Evolutionary conservation across 1,140 invertebrate species (phyloP), one percentile per base, ranked within the genome.

Genomic region (Drosophila pachea): DNA sequence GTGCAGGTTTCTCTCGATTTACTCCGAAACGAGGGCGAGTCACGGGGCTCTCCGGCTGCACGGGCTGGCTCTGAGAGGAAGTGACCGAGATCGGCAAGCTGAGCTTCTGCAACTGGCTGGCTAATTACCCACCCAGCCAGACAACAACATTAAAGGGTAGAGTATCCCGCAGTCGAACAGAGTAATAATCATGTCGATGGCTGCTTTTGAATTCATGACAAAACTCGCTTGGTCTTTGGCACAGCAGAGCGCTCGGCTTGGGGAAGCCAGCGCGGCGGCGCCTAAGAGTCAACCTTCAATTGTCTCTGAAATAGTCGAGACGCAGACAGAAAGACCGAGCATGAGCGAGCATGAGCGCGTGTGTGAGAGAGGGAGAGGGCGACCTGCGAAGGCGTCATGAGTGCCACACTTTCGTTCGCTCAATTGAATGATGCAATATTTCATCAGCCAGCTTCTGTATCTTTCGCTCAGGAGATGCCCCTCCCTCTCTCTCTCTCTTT

Each of bases 381-480:
- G 49, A 45, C 2, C 53, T 53, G 40, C 43, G 49, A 42, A 49
- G 60, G 42, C 55, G 67, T 59, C 60, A 68, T 62, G 52, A 47
- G 55, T 63, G 50, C 81, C 76, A 76, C 79, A 86, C 76, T 86
- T 79, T 84, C 58, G 54, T 60, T 59, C 45, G 29, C 49, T 40
- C 35, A 50, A 36, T 36, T 53, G 70, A 69, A 77, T 87, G 84
- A 87, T 84, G 84, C 84, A 87, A 87, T 87, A 68, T 87, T 87
- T 78, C 84, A 77, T 87, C 79, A 87, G 70, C 70, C 64, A 71
- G 42, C 32, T 7, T 45, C 9, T 48, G 14, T 32, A 8, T 52
- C 35, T 7, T 2, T 12, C 14, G 4, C 29, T 31, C 14, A 43
- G 32, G 40, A 1, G 31, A 8, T 7, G 9, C 36, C 64, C 68